Evolutionary conservation across 1,140 invertebrate genomes (phyloP), one percentile per base, ranked within the genome.

Genomic region (Drosophila miranda): DNA sequence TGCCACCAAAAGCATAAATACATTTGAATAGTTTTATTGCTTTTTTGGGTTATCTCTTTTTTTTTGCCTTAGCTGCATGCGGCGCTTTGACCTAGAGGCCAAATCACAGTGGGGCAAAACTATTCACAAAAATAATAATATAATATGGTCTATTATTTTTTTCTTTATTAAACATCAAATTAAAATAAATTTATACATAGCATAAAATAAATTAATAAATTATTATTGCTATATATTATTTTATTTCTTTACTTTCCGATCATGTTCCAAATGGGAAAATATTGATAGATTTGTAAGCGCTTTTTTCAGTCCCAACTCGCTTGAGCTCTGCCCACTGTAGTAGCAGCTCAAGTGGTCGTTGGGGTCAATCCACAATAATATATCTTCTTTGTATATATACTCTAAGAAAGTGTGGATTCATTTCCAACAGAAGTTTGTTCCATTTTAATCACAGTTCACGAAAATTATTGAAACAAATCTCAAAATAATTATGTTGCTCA

Each of bases 71-170:
- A 34, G 42, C 51, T 69, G 71, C 70, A 58, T 75, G 46, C 54
- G 71, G 70, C 19, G 71, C 70, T 74, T 50, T 75, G 72, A 75
- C 72, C 72, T 75, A 75, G 70, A 75, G 61, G 61, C 38, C 49
- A 54, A 34, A 19, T 41, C 1, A 75, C 71, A 45, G 54, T 75
- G 71, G 50, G 28, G 1, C 21, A 13, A 54, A 34, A 7, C 14
- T n/a, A 2, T 19, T n/a, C 9, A 19, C 21, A 56, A 16, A 45
- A 45, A 16, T 2, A 9, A 16, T 11, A 16, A 1, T 16, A 16
- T 1, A 16, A 16, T 16, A 16, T 16, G 16, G 16, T 16, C 16
- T 1, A 16, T 16, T 16, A 16, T 16, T 16, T 16, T 16, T 16
- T 16, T 16, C 1, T 16, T 0, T 16, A 16, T 16, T 16, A 16